phyloP scores from a whole-genome alignment of 2,797 vertebrate genomes.

The Mergus octosetaceus region DNA sequence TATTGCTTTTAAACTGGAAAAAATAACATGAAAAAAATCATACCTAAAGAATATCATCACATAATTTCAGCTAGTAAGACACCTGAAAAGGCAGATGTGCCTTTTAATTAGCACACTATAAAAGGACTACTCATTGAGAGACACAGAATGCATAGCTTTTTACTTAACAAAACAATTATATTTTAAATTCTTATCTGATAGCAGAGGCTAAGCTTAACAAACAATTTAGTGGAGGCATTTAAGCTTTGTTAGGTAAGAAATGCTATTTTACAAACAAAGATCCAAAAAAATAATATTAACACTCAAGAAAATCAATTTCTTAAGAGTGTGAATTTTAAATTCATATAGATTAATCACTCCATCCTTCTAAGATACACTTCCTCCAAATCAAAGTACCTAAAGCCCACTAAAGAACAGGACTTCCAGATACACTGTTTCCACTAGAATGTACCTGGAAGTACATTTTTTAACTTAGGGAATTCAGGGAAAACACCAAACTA shows the following conservation, averaged over 20 bases:
- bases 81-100: not conserved
- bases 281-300: not conserved
- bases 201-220: not conserved
- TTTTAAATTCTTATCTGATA: not conserved
- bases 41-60: not conserved
- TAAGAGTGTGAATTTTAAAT: not conserved
- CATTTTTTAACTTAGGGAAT: not conserved
- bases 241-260: not conserved
- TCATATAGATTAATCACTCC: not conserved
- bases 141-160: not conserved
- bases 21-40: not conserved
- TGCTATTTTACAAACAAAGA: not conserved
- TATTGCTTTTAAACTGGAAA: not conserved
- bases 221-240: not conserved
- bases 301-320: not conserved
- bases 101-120: not conserved
- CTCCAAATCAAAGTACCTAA: not conserved
- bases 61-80: not conserved
- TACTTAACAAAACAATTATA: not conserved
- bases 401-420: not conserved
- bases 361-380: not conserved
- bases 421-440: not conserved
- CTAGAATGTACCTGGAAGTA: not conserved
- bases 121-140: not conserved
- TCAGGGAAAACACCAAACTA: not conserved